Conservation (phyloP, 1,140 invertebrate genomes). For the Drosophila mayri region DNA sequence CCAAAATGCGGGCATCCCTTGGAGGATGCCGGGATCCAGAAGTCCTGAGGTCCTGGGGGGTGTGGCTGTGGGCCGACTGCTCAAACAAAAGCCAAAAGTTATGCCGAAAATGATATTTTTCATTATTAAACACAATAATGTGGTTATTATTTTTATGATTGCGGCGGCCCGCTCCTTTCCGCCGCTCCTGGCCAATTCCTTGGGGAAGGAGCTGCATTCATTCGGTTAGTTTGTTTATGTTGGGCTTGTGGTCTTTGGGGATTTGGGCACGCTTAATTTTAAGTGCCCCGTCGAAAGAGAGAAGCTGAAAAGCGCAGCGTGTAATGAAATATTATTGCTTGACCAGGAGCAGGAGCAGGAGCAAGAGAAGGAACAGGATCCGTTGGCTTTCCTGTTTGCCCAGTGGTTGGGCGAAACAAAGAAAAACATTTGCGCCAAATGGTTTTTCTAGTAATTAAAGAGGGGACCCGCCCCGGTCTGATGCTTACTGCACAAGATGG, state of each 20-base stretch:
- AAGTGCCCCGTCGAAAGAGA: conserved; percentile 75
- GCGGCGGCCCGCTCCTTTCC: conserved; percentile 56
- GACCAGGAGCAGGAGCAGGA: conserved; percentile 37
- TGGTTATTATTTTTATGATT: conserved; percentile 84
- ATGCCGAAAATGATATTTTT: conserved; percentile 84
- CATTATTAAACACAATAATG: conserved; percentile 85
- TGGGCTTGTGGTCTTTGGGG: conserved; percentile 83
- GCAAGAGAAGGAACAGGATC: neutral
- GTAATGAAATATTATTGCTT: conserved; percentile 79
- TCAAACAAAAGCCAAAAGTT: conserved; percentile 82
- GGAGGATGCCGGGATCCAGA: conserved; percentile 27
- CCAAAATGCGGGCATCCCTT: conserved; percentile 70
- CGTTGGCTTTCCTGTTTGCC: conserved; percentile 47
- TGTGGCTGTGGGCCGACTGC: conserved; percentile 34
- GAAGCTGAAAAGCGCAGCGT: conserved; percentile 49
- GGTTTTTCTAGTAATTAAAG: conserved; percentile 77
- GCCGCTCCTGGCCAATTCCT: conserved; percentile 46
- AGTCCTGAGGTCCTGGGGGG: conserved; percentile 9
- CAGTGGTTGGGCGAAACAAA: conserved; percentile 61
- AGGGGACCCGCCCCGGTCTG: conserved; percentile 19
- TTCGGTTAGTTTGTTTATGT: conserved; percentile 83
- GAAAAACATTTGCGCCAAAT: conserved; percentile 77
- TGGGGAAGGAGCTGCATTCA: conserved; percentile 71
- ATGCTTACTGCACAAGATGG: conserved; percentile 5
- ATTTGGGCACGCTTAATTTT: conserved; percentile 84